Base-by-base conservation (phyloP, 2,113 vertebrate genomes). In the Natator depressus region DNA sequence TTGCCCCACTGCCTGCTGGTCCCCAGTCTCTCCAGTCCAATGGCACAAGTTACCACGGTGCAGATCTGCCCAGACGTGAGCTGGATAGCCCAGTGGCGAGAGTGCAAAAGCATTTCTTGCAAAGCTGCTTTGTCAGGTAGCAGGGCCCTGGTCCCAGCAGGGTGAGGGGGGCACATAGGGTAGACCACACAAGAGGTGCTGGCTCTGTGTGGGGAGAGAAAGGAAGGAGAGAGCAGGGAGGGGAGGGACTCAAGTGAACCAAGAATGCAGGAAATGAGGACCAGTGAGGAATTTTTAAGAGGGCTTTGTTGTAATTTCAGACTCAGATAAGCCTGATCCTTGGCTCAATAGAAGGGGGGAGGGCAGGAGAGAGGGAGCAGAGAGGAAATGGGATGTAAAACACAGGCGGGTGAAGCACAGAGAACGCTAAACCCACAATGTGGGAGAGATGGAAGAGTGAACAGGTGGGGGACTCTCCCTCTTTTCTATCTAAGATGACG, bases 191-290 rank as follows among this genome's bases (percentile, higher is more conserved):
- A 1, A 72, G 17, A 22, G 35, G 19, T 38, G 35, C 65, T 72
- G 65, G n/a, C 19, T 72, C 9, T 35, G 8, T 38, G 35, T 38
- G 65, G 35, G n/a, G 14, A 38, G n/a, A 72, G n/a, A 20, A 38
- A 42, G 27, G 17, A 35, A 54, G 1, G 4, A 0, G 6, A 13
- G 38, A 46, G 53, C 5, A 4, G 54, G 31, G 72, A 50, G 8
- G 7, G 46, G 78, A 94, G 80, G 10, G 2, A 49, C 35, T 38
- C 65, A 38, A 69, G 35, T 19, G 62, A 69, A n/a, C 16, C 62
- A n/a, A 72, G 65, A 35, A 38, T 72, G n/a, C 17, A 38, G 65
- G 65, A 72, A 38, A 72, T 38, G 35, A 38, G 35, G n/a, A 72
- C 65, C 4, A 1, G 4, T 22, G n/a, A 38, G 65, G 65, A 72